Conservation (phyloP, 2,888 invertebrate genomes). For the Diaprepes abbreviatus region DNA sequence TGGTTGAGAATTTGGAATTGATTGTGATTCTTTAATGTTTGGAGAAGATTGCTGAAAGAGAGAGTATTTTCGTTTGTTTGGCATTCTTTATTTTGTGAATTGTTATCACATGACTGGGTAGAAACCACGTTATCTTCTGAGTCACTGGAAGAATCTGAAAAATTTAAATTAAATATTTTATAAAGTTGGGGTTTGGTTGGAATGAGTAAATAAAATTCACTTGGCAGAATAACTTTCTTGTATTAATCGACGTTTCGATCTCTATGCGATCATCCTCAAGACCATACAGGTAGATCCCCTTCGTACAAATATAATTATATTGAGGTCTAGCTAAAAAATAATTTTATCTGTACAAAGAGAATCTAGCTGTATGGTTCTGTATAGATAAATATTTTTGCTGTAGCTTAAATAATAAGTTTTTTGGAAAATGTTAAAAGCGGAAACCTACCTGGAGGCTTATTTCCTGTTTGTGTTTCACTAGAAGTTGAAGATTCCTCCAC, state of each 20-base stretch:
- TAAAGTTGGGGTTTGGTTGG: neutral
- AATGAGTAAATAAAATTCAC: too few relatives aligned
- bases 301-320: too few relatives aligned
- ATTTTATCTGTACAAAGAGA: too few relatives aligned
- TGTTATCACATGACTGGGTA: neutral
- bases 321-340: too few relatives aligned
- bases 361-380: too few relatives aligned
- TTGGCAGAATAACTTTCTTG: too few relatives aligned
- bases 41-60: slow-evolving; percentile 26
- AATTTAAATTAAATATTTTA: neutral
- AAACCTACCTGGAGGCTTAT: slow-evolving; percentile 18
- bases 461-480: slow-evolving; percentile 48
- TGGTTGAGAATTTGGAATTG: slow-evolving; percentile 16
- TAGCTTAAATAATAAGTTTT: too few relatives aligned
- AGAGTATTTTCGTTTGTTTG: neutral
- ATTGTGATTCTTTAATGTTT: slow-evolving; percentile 26
- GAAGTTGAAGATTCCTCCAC: slow-evolving; percentile 57
- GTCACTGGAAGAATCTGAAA: slow-evolving; percentile 18
- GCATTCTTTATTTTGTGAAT: neutral
- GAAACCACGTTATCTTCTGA: neutral
- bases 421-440: too few relatives aligned
- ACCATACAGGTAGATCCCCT: too few relatives aligned
- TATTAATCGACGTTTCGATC: too few relatives aligned
- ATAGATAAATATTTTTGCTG: too few relatives aligned
- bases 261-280: too few relatives aligned